Percentiles rank a stretch among this genome's conserved stretches.
These are phyloP conservation scores for Chloropsis hardwickii DNA, from an alignment of 2,113 vertebrate species.

Conservation along the genomic window DNA sequence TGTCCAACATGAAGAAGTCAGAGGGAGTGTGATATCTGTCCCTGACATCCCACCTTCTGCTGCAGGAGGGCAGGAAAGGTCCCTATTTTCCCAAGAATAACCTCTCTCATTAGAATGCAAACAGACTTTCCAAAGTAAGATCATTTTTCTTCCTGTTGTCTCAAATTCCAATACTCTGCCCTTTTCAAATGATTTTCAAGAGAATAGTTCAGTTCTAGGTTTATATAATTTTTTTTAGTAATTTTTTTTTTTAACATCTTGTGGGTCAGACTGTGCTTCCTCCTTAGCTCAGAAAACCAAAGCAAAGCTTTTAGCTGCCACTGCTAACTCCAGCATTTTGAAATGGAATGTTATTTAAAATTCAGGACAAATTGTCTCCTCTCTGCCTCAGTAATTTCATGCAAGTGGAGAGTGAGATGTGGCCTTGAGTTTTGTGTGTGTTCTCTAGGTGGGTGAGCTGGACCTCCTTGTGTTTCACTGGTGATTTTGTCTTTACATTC, in stretches of 20 bases:
- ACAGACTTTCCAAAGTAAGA: constrained; percentile 65
- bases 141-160: constrained; percentile 79
- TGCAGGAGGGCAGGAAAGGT: neutral
- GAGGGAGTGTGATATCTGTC: neutral
- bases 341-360: constrained; percentile 69
- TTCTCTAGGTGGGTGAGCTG: neutral
- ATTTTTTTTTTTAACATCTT: constrained; percentile 6
- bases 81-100: constrained; percentile 65
- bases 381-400: constrained; percentile 51
- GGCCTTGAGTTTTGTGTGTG: neutral
- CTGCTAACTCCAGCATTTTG: constrained; percentile 59
- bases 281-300: constrained; percentile 47
- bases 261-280: constrained; percentile 47
- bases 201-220: constrained; percentile 48
- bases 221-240: neutral
- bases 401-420: neutral
- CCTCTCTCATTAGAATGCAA: constrained; percentile 73
- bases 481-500: neutral
- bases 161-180: constrained; percentile 76
- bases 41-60: constrained; percentile 7
- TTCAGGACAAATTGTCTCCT: constrained; percentile 59
- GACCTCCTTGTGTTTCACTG: neutral
- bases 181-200: constrained; percentile 73
- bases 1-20: neutral
- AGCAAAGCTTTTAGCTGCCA: constrained; percentile 38